phyloP scores from a whole-genome alignment of 2,888 invertebrate species.

The Macaria liturata region DNA sequence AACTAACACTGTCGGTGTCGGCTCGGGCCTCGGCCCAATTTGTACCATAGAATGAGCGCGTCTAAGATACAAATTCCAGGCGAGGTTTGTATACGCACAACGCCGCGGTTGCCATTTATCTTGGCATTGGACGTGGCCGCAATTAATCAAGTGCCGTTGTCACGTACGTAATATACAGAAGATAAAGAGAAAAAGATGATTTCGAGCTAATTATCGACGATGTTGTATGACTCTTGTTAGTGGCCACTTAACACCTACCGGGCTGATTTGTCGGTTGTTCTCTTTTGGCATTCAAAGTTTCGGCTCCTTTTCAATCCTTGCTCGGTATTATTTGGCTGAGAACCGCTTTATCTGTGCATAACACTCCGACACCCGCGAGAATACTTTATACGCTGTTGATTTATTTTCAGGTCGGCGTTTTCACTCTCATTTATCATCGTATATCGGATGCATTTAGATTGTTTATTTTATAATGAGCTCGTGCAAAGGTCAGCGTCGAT shows the following conservation, averaged over 20 bases:
- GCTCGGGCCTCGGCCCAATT: constrained; percentile 41
- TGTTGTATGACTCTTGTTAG: constrained; percentile 59
- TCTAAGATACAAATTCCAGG: constrained; percentile 50
- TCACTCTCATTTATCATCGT: constrained; percentile 55
- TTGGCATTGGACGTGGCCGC: constrained; percentile 70
- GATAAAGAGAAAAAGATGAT: constrained; percentile 78
- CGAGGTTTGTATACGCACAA: constrained; percentile 32
- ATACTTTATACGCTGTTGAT: constrained; percentile 41
- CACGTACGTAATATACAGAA: constrained; percentile 69
- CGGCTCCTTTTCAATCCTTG: constrained; percentile 34
- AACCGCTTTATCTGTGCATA: constrained; percentile 37
- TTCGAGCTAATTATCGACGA: constrained; percentile 76
- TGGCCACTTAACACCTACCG: constrained; percentile 71
- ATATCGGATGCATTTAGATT: constrained; percentile 54
- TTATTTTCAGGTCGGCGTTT: constrained; percentile 47
- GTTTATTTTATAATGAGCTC: constrained; percentile 57
- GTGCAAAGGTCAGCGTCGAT: constrained; percentile 37
- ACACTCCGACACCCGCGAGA: constrained; percentile 23
- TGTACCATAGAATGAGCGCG: constrained; percentile 43
- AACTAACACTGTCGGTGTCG: constrained; percentile 54
- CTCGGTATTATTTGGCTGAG: constrained; percentile 35
- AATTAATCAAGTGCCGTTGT: constrained; percentile 79
- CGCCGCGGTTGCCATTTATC: constrained; percentile 63
- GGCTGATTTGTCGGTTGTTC: constrained; percentile 64
- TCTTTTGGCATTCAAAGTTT: constrained; percentile 52